Evolutionary conservation across 2,113 vertebrate species (phyloP), one percentile per base, ranked within the genome.

Genomic region (Gavia stellata): DNA sequence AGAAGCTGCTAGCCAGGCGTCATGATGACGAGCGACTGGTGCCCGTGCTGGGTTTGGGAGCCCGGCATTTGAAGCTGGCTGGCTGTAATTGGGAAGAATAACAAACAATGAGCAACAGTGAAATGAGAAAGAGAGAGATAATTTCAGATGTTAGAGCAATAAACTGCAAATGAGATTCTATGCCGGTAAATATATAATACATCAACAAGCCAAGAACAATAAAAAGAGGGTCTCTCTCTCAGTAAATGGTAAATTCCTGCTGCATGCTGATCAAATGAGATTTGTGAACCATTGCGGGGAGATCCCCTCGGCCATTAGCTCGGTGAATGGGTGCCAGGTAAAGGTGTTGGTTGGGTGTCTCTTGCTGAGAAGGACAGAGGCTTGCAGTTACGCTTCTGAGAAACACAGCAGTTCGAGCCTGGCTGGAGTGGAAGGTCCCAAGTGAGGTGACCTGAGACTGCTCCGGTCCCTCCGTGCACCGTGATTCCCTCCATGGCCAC

Each of bases 391-490:
- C 4, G 19, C 50, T 78, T 71, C 68, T n/a, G 34, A 70, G 55
- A 72, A 94, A 86, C 42, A 50, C 47, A 29, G 28, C 45, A 20
- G 17, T 34, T 86, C 3, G 12, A 34, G 33, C 55, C 34, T 63
- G n/a, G 52, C 12, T 55, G 36, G 38, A 55, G 26, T 21, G 20
- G 50, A 68, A 61, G 28, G 16, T 23, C 33, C 40, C 25, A 47
- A 62, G 47, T 2, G 55, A 61, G 17, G 34, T 71, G 71, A 81
- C 38, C 49, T 38, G 81, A 53, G 52, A 23, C 12, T 23, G 36
- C n/a, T 18, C 4, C 9, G 0, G 13, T 17, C n/a, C 47, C 49
- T 61, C 20, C 4, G 0, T 6, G 16, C 31, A 26, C 23, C 2
- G 9, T 38, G 31, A 40, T 50, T 74, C 33, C 34, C 67, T 55